phyloP scores from a whole-genome alignment of 2,797 vertebrate genomes.

The Myoxocephalus aenaeus region DNA sequence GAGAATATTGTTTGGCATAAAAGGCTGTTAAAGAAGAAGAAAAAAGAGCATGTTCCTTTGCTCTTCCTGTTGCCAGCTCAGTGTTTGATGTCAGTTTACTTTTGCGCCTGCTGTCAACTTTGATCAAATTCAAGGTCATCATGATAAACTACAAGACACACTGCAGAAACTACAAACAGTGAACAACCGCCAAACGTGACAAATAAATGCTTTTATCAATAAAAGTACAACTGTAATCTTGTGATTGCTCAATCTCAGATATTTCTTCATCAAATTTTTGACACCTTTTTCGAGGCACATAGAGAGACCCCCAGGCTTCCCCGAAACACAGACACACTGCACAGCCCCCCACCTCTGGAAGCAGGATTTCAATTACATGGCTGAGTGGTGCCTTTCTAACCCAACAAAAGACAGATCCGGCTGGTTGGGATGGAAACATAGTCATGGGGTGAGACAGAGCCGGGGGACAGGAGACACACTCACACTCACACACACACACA shows the following conservation, averaged over 20 bases:
- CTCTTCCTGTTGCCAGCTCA: background rate
- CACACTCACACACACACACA: slow-evolving; percentile 48
- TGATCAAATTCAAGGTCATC: slow-evolving; percentile 9
- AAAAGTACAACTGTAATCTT: slow-evolving; percentile 28
- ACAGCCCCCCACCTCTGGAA: slow-evolving; percentile 59
- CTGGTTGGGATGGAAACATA: slow-evolving; percentile 84
- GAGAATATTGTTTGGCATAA: background rate
- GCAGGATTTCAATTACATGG: slow-evolving; percentile 84
- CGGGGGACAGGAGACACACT: slow-evolving; percentile 5
- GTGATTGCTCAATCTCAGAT: slow-evolving; percentile 3
- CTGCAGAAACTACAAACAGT: slow-evolving; percentile 1
- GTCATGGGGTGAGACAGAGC: slow-evolving; percentile 41
- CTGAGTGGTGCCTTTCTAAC: slow-evolving; percentile 76
- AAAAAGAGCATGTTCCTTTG: background rate
- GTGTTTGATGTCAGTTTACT: background rate
- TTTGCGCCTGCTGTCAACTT: background rate
- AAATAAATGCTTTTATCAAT: slow-evolving; percentile 25
- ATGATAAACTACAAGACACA: background rate
- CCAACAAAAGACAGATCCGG: slow-evolving; percentile 85
- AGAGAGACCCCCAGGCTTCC: slow-evolving; percentile 1
- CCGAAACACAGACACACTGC: slow-evolving; percentile 38
- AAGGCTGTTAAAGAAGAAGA: background rate
- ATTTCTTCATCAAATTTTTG: slow-evolving; percentile 16
- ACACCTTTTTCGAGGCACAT: slow-evolving; percentile 1
- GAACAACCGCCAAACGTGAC: background rate